These are phyloP conservation scores for Metridium senile DNA, from an alignment of 92 coral and sea anemone species.

Conservation along the genomic window DNA sequence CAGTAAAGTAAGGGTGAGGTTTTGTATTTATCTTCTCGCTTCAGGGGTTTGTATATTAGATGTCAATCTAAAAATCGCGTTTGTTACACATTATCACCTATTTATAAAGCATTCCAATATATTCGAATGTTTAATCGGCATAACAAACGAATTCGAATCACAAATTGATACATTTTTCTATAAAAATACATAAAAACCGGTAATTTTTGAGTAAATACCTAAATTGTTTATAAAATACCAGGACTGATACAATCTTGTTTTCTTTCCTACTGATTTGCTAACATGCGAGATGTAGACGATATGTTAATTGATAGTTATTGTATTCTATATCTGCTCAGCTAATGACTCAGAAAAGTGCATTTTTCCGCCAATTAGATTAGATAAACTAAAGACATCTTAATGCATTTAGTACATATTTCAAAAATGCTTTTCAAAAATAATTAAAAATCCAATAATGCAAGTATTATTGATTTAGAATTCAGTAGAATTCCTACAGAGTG, in stretches of 20 bases:
- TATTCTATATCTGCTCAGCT: background rate
- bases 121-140: background rate
- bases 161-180: constrained; percentile 1
- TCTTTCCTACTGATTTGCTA: background rate
- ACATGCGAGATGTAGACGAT: background rate
- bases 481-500: background rate
- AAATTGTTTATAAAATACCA: constrained; percentile 13
- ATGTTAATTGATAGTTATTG: background rate
- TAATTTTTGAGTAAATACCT: background rate
- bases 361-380: background rate
- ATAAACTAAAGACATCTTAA: no score
- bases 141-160: background rate
- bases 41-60: background rate
- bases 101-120: background rate
- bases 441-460: background rate
- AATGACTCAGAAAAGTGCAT: background rate
- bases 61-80: background rate
- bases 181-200: background rate
- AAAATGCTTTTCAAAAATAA: background rate
- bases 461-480: background rate
- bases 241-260: background rate
- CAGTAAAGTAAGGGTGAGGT: background rate
- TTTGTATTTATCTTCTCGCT: background rate
- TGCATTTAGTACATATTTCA: background rate
- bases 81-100: background rate